Evolutionary conservation across 1,140 invertebrate genomes (phyloP), one percentile per base, ranked within the genome.

Genomic region (Dinothrombium tinctorium): DNA sequence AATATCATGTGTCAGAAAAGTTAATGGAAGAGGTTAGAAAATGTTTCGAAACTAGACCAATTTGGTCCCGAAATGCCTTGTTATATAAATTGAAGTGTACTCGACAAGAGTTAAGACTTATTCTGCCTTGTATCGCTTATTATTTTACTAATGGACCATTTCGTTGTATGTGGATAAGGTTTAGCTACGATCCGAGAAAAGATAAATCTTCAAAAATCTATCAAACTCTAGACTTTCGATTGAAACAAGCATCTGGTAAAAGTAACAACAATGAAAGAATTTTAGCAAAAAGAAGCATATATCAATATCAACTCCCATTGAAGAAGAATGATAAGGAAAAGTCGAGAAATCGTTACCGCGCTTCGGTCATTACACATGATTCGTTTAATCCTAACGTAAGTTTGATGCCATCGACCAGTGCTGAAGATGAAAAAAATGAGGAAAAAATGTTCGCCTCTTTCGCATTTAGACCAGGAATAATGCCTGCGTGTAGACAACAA

Each of bases 111-210:
- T 53, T 87, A 1, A 87, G 81, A 59, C 67, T 71, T 50, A 64
- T 89, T 25, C 58, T 90, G 29, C 81, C 84, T 0, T 66, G 70
- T 21, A 57, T 81, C 1, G 76, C 81, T 0, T 80, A 81, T 56
- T 83, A 83, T 55, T 81, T 75, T 56, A 64, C 66, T 11, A 76
- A 70, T 48, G 86, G 87, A 0, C 86, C 86, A 0, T 95, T 60
- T 59, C 47, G 57, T 35, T 49, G 49, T 37, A 42, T 59, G 28
- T 63, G 61, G 61, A 51, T 58, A 21, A 51, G 39, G 40, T 56
- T 54, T 47, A 59, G 59, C 21, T 63, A 56, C 42, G 56, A 63
- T 46, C 60, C 60, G 14, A 39, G 51, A 8, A 53, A 52, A 37
- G 51, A 60, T 33, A 51, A 53, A 15, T 37, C 40, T 14, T 50